Conservation (phyloP, 23 tunicate species). For the Trididemnum clinides region DNA sequence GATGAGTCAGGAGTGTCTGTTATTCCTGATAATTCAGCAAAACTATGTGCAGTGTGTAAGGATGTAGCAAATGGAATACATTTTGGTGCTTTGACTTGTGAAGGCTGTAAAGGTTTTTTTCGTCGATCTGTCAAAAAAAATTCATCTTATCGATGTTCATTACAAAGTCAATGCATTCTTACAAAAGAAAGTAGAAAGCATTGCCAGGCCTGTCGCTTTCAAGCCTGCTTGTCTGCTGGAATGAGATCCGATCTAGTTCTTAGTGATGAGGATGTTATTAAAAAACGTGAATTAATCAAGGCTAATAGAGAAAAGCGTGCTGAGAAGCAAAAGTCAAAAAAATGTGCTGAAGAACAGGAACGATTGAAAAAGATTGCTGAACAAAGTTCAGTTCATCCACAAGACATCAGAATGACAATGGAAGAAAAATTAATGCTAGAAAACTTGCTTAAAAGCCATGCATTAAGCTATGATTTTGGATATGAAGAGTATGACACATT, state of each 20-base stretch:
- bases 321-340: constrained; percentile 52
- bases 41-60: constrained; percentile 78
- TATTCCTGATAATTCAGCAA: too few species aligned
- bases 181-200: constrained; percentile 87
- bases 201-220: constrained; percentile 94
- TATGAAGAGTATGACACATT: constrained; percentile 73
- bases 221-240: constrained; percentile 79
- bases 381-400: neutral
- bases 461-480: constrained; percentile 77
- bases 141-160: constrained; percentile 71
- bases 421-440: constrained; percentile 67
- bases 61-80: constrained; percentile 86
- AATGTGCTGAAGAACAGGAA: constrained; percentile 60
- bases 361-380: constrained; percentile 53
- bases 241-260: constrained; percentile 79
- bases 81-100: constrained; percentile 89
- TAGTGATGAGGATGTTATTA: constrained; percentile 86
- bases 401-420: constrained; percentile 41
- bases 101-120: constrained; percentile 97
- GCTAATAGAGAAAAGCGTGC: constrained; percentile 64
- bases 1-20: too few species aligned
- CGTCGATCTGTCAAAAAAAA: constrained; percentile 85
- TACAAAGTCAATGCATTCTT: constrained; percentile 73
- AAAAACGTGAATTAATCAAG: constrained; percentile 76
- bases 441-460: constrained; percentile 63